phyloP scores from a whole-genome alignment of 2,797 vertebrate genomes.

The Okamejei kenojei region DNA sequence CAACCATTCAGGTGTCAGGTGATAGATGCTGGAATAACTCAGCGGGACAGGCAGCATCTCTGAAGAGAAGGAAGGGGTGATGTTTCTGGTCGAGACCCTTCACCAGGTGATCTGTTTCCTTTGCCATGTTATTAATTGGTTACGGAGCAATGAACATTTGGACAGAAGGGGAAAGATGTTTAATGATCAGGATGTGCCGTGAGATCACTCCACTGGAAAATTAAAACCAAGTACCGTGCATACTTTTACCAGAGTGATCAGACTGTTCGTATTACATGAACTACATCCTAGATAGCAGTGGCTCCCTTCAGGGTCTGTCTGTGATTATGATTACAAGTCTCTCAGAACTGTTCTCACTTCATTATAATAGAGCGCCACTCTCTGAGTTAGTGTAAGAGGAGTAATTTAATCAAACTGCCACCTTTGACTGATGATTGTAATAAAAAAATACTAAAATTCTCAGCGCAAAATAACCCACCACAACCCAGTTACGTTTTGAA shows the following conservation, averaged over 20 bases:
- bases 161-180: neutral
- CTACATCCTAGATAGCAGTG: neutral
- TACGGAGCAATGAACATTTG: neutral
- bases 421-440: conserved; percentile 28
- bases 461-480: neutral
- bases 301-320: neutral
- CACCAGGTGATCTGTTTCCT: neutral
- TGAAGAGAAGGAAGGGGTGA: too few relatives aligned
- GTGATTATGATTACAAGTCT: conserved; percentile 9
- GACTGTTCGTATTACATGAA: neutral
- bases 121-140: too few relatives aligned
- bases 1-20: too few relatives aligned
- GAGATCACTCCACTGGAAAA: neutral
- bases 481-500: neutral
- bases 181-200: too few relatives aligned
- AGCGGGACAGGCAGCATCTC: too few relatives aligned
- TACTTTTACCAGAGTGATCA: neutral
- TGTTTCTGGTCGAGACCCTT: too few relatives aligned
- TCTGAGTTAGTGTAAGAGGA: neutral
- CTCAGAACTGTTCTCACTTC: conserved; percentile 21
- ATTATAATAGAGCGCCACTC: conserved; percentile 34
- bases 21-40: too few relatives aligned
- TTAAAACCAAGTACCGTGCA: neutral
- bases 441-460: conserved; percentile 30
- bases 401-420: conserved; percentile 33